Evolutionary conservation across 1,140 invertebrate genomes (phyloP), one percentile per base, ranked within the genome.

Genomic region (Achatina immaculata): DNA sequence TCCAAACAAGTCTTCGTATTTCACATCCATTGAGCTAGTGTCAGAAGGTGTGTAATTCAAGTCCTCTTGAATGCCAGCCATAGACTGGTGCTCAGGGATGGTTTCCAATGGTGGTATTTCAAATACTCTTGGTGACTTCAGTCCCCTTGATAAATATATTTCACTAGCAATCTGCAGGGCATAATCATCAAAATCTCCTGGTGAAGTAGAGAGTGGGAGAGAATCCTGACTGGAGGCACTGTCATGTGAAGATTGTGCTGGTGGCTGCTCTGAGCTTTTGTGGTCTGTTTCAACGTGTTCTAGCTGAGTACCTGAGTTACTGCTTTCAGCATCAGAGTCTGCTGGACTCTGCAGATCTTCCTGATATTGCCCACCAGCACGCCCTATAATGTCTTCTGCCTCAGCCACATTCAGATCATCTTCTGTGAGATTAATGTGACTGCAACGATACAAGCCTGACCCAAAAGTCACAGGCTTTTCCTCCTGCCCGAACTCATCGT

Each of bases 101-200:
- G 88, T 87, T 51, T 86, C 85, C 51, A 90, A 73, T 43, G 84
- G 85, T 34, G 82, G 55, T 2, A 77, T 77, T 77, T 83, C 76
- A 81, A 71, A 83, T 4, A 81, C 48, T 28, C 74, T 21, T 43
- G 81, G 72, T 38, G 81, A 76, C 48, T 82, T 83, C 1, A 85
- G 40, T 48, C 87, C 88, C 83, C 85, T 86, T 16, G 88, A 89
- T 43, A 88, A 85, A 43, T 88, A 88, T 14, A 88, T 85, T 76
- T 89, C 86, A 65, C 82, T 85, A n/a, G 84, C 86, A 48, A 86
- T 83, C 68, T 85, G 82, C 66, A 85, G 80, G 40, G 86, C 85
- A 65, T 85, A 76, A 73, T 85, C 83, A 62, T 84, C 79, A 55
- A 81, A 81, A 16, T 82, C 80, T 45, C 68, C 69, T 34, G 36